Conservation (phyloP, 2,888 invertebrate genomes). For the Smittia aterrima region DNA sequence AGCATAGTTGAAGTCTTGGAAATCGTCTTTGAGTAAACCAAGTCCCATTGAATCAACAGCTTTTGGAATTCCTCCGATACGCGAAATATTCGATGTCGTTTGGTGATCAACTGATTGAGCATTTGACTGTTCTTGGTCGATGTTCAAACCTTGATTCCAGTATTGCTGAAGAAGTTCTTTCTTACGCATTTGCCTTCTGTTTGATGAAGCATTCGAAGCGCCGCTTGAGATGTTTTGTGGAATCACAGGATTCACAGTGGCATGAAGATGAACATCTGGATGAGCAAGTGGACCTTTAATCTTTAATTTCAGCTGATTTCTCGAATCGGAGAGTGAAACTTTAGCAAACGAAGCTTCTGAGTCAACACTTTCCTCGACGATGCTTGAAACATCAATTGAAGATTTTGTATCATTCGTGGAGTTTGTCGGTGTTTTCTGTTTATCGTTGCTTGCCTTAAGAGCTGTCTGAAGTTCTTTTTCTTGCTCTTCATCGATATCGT, state of each 20-base stretch:
- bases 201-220: constrained; percentile 65
- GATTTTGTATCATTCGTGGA: constrained; percentile 45
- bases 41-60: constrained; percentile 86
- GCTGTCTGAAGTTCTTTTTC: constrained; percentile 73
- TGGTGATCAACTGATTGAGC: constrained; percentile 58
- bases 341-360: constrained; percentile 60
- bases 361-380: constrained; percentile 52
- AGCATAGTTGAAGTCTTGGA: constrained; percentile 64
- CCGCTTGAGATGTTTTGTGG: constrained; percentile 49
- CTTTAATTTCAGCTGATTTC: constrained; percentile 85
- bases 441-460: constrained; percentile 61
- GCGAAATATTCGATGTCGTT: constrained; percentile 58
- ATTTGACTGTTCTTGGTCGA: constrained; percentile 66
- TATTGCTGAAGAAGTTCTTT: constrained; percentile 82
- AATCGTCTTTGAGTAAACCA: constrained; percentile 82
- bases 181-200: constrained; percentile 82
- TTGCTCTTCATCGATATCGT: constrained; percentile 73
- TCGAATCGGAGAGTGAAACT: constrained; percentile 73
- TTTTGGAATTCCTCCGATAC: constrained; percentile 65
- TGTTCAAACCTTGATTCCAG: constrained; percentile 80
- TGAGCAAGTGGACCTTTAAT: constrained; percentile 86
- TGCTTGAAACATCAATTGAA: constrained; percentile 44
- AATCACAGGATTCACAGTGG: constrained; percentile 57
- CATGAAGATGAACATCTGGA: constrained; percentile 58
- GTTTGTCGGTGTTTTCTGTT: constrained; percentile 47